A percentile compares a stretch with the other conserved stretches of the same genome.
phyloP scores from a whole-genome alignment of 1,140 invertebrate genomes.

The Drosophila cardini region DNA sequence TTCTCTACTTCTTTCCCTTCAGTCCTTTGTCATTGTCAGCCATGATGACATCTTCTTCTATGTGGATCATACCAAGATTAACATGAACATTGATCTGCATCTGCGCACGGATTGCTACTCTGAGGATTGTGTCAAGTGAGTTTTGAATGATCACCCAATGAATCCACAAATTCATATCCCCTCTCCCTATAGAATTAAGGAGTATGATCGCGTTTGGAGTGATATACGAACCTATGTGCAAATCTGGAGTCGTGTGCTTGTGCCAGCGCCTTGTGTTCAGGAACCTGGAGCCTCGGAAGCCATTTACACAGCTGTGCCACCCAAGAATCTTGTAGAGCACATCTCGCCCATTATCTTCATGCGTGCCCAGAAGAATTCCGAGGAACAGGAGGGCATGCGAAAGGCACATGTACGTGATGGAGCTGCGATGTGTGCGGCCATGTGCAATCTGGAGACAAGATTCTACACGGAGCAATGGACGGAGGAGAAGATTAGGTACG shows the following conservation, averaged over 20 bases:
- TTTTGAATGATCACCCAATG: conserved; percentile 4
- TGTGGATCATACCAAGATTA: conserved; percentile 87
- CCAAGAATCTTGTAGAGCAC: conserved; percentile 86
- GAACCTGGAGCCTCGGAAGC: conserved; percentile 91
- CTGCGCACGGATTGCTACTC: conserved; percentile 86
- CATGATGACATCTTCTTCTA: conserved; percentile 88
- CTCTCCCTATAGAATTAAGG: conserved; percentile 86
- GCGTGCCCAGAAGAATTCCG: conserved; percentile 93
- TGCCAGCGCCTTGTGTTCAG: conserved; percentile 90
- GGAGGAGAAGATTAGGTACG: conserved; percentile 89
- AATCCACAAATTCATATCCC: neutral
- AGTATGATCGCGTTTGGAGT: conserved; percentile 89
- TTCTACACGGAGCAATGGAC: conserved; percentile 86
- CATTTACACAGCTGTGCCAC: conserved; percentile 88
- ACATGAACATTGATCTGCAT: conserved; percentile 86
- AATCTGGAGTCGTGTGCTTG: conserved; percentile 88
- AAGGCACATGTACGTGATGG: conserved; percentile 93
- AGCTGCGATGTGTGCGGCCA: conserved; percentile 95
- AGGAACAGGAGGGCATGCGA: conserved; percentile 95
- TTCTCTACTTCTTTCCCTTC: no score
- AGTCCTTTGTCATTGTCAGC: conserved; percentile 91
- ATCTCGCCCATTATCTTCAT: conserved; percentile 92
- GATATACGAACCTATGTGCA: conserved; percentile 89
- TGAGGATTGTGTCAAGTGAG: conserved; percentile 88
- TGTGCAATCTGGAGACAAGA: conserved; percentile 92